phyloP scores from a whole-genome alignment of 1,140 invertebrate species.

The Diuraphis noxia region DNA sequence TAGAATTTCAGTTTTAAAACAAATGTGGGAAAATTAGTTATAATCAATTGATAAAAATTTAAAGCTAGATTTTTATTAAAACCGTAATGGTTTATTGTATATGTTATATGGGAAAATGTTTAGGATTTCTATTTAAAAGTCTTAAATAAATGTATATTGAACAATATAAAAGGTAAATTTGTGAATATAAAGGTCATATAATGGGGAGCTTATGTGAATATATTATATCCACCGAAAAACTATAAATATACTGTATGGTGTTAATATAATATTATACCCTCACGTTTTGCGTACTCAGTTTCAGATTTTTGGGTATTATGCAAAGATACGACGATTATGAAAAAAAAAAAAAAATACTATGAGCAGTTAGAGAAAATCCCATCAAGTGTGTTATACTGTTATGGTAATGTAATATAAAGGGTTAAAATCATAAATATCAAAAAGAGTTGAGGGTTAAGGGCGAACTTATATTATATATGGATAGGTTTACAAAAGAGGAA shows the following conservation, averaged over 20 bases:
- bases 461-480: constrained; percentile 1
- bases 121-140: neutral
- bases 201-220: neutral
- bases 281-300: neutral
- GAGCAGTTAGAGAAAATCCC: constrained; percentile 35
- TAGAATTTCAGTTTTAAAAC: too few species aligned
- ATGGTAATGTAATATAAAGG: constrained; percentile 40
- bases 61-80: neutral
- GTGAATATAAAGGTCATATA: neutral
- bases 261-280: constrained; percentile 14
- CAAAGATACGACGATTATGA: neutral
- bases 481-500: constrained; percentile 24
- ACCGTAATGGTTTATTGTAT: neutral
- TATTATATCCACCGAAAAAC: neutral
- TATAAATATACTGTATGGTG: neutral
- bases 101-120: neutral
- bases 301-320: neutral
- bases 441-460: constrained; percentile 32
- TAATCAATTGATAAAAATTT: neutral
- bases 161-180: neutral
- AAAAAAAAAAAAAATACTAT: constrained; percentile 5
- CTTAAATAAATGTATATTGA: neutral
- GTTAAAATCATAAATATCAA: constrained; percentile 50
- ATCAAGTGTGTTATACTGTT: constrained; percentile 32
- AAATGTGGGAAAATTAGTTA: too few species aligned